A percentile compares a stretch with the other conserved stretches of the same genome.
Evolutionary conservation across 1,140 invertebrate genomes (phyloP).

Genomic region (Apocrypta bakeri): DNA sequence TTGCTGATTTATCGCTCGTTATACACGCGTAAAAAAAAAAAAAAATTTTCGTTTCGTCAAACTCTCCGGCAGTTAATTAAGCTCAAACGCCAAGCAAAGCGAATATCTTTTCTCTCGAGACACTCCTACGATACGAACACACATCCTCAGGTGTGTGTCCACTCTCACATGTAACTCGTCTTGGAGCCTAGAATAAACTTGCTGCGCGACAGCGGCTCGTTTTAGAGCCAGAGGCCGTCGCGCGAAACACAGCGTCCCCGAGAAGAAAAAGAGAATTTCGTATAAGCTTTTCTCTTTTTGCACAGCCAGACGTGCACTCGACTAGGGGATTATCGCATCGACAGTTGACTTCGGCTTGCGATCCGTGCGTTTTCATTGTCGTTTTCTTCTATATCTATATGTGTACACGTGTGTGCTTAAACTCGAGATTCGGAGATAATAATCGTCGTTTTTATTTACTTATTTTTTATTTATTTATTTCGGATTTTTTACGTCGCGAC

Average conservation of each 20-base stretch:
- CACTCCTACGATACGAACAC: background rate
- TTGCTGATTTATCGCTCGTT: no score
- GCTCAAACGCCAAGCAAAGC: background rate
- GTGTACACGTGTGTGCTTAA: no score
- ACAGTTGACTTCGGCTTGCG: background rate
- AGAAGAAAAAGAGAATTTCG: background rate
- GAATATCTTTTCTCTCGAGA: background rate
- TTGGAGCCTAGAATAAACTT: background rate
- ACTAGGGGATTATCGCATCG: background rate
- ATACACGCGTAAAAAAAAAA: no score
- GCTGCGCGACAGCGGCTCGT: background rate
- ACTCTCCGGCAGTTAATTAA: background rate
- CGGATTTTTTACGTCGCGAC: no score
- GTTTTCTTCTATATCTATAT: no score
- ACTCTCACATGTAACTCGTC: background rate
- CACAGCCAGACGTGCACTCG: background rate
- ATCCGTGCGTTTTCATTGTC: background rate
- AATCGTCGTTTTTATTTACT: background rate
- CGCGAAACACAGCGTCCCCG: background rate
- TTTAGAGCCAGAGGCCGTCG: background rate
- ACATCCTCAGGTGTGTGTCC: background rate
- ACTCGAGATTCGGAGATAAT: background rate
- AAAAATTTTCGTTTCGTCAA: no score
- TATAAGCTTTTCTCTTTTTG: background rate
- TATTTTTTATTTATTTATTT: no score